Conservation (phyloP, 2,888 invertebrate genomes). For the Pandemis cinnamomeana region DNA sequence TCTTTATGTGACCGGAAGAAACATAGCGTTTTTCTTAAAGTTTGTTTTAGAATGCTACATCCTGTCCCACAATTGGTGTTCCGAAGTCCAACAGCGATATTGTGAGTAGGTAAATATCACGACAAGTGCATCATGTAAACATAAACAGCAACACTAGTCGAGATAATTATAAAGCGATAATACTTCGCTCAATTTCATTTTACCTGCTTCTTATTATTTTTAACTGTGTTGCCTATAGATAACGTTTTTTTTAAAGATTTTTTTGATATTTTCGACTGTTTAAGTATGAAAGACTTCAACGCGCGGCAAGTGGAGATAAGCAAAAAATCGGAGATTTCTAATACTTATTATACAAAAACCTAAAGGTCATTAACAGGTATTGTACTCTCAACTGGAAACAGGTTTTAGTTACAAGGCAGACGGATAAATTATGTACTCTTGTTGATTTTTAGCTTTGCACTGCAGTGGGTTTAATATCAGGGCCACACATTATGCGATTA, state of each 20-base stretch:
- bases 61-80: slow-evolving; percentile 18
- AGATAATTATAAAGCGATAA: slow-evolving; percentile 33
- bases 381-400: slow-evolving; percentile 29
- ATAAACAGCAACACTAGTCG: slow-evolving; percentile 23
- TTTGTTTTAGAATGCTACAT: slow-evolving; percentile 5
- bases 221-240: background rate
- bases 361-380: slow-evolving; percentile 40
- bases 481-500: background rate
- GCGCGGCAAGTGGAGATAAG: slow-evolving; percentile 53
- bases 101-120: slow-evolving; percentile 14
- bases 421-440: slow-evolving; percentile 21
- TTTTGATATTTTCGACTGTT: slow-evolving; percentile 24
- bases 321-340: slow-evolving; percentile 33
- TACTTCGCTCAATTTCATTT: slow-evolving; percentile 22
- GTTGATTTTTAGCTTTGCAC: slow-evolving; percentile 13
- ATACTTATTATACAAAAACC: slow-evolving; percentile 23
- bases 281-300: slow-evolving; percentile 75
- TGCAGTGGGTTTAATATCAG: background rate
- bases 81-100: slow-evolving; percentile 28
- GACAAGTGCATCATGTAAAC: slow-evolving; percentile 17
- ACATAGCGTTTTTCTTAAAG: background rate
- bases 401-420: slow-evolving; percentile 22
- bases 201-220: background rate
- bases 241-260: background rate
- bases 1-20: background rate